phyloP scores from a whole-genome alignment of 2,113 vertebrate genomes.

The Okapia johnstoni region DNA sequence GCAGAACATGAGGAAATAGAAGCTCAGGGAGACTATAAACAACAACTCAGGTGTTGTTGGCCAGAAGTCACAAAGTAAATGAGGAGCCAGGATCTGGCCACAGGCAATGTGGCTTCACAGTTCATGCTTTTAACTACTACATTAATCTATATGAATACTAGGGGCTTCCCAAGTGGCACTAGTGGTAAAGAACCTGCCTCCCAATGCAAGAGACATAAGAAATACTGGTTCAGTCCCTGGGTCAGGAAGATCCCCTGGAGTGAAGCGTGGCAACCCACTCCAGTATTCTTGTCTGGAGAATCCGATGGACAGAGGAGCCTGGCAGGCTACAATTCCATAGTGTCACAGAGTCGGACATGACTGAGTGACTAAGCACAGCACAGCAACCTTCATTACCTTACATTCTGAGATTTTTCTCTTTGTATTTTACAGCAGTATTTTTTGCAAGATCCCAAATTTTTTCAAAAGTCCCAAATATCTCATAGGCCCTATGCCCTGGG shows the following conservation, averaged over 20 bases:
- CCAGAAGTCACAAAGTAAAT: neutral
- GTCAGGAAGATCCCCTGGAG: neutral
- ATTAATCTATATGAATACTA: neutral
- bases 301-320: neutral
- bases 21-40: neutral
- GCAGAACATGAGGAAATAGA: neutral
- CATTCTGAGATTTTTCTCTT: neutral
- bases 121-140: neutral
- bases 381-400: neutral
- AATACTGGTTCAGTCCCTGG: neutral
- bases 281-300: neutral
- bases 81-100: neutral
- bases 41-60: neutral
- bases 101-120: neutral
- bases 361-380: neutral
- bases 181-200: neutral
- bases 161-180: neutral
- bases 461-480: neutral
- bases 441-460: neutral
- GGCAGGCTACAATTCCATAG: neutral
- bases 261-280: neutral
- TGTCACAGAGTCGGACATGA: neutral
- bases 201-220: neutral
- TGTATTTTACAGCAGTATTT: neutral
- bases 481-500: neutral